Evolutionary conservation across 2,888 invertebrate genomes (phyloP).

Genomic region (Ectemnius continuus): DNA sequence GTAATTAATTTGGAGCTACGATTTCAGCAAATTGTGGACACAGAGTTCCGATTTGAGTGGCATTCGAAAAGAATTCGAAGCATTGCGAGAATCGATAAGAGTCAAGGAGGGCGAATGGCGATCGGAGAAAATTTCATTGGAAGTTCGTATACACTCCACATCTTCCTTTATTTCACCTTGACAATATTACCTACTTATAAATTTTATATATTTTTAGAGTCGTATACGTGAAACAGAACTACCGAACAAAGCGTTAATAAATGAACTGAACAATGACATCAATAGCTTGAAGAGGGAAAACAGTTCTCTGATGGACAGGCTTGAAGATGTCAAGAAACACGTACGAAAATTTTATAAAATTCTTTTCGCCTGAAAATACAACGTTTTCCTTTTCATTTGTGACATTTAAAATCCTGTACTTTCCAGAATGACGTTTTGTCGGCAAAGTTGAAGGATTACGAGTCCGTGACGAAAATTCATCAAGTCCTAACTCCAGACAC

Average conservation of each 20-base stretch:
- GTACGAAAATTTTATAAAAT: constrained; percentile 66
- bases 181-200: not conserved
- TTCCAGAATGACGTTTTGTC: constrained; percentile 87
- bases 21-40: constrained; percentile 81
- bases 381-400: not conserved
- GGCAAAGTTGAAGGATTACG: constrained; percentile 90
- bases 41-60: constrained; percentile 83
- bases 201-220: constrained; percentile 55
- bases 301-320: constrained; percentile 84
- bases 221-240: constrained; percentile 65
- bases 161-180: no score
- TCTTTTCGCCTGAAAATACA: not conserved
- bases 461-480: constrained; percentile 90
- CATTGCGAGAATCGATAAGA: constrained; percentile 83
- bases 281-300: constrained; percentile 85
- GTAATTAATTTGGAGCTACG: not conserved
- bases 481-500: constrained; percentile 88
- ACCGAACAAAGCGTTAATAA: constrained; percentile 82
- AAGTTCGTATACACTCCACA: constrained; percentile 78
- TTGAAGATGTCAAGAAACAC: constrained; percentile 84
- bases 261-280: constrained; percentile 87
- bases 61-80: constrained; percentile 83
- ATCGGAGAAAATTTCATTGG: constrained; percentile 85
- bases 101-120: constrained; percentile 85
- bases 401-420: constrained; percentile 1